Evolutionary conservation across 2,888 invertebrate genomes (phyloP), one percentile per base, ranked within the genome.

Genomic region (Lepidonotus clava): DNA sequence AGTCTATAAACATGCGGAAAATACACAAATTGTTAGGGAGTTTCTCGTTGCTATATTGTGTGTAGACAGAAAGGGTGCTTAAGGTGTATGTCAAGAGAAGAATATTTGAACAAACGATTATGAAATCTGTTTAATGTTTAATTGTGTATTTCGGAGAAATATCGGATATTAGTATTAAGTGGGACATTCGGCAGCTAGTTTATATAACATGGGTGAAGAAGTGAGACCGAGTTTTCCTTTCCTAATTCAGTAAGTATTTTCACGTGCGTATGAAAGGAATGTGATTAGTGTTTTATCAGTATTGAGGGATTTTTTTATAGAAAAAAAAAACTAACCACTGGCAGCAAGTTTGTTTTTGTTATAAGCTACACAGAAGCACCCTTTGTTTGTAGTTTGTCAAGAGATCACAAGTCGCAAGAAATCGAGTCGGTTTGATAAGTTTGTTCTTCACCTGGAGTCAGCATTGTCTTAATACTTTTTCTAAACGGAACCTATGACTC

Each of bases 171-270:
- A 71, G 71, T 71, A 71, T 71, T 71, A 71, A 71, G 11, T 24
- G 66, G 6, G 32, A 66, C 56, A 66, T 1, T 32, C 34, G 71
- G 71, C 71, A 71, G 71, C 71, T 71, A 71, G 71, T 34, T 11
- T 8, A 71, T 71, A 71, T 36, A 2, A 18, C 36, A 71, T n/a
- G n/a, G n/a, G n/a, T n/a, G n/a, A n/a, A n/a, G n/a, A n/a, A n/a
- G n/a, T n/a, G n/a, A n/a, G n/a, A n/a, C n/a, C n/a, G n/a, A n/a
- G n/a, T n/a, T n/a, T n/a, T n/a, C n/a, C n/a, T n/a, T n/a, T n/a
- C n/a, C n/a, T n/a, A n/a, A n/a, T n/a, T 53, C 53, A 53, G 53
- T 53, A n/a, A n/a, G 53, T 53, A 53, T n/a, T 2, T 53, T 53
- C 21, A n/a, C 53, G n/a, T 53, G 53, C 21, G 18, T n/a, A 11